phyloP scores from a whole-genome alignment of 2,888 invertebrate genomes.

The Noctua comes region DNA sequence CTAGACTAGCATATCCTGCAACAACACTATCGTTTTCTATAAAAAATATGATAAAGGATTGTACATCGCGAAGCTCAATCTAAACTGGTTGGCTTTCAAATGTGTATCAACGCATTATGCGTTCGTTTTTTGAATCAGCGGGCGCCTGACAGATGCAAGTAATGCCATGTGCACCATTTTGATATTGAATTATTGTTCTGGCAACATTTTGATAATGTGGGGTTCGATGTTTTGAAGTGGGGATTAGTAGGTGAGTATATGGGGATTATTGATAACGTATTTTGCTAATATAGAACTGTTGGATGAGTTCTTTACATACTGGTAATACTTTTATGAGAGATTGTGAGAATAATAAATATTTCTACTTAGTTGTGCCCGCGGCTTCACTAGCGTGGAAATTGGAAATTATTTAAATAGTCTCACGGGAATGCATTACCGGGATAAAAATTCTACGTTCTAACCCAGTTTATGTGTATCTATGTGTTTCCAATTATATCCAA shows the following conservation, averaged over 20 bases:
- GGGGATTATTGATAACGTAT: conserved; percentile 33
- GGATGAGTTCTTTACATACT: background rate
- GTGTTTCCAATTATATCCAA: background rate
- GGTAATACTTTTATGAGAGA: background rate
- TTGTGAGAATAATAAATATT: background rate
- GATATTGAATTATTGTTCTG: conserved; percentile 77
- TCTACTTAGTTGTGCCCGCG: background rate
- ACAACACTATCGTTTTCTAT: background rate
- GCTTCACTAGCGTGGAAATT: background rate
- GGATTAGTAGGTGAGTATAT: conserved; percentile 51
- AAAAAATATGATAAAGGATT: conserved; percentile 4
- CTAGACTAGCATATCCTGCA: background rate
- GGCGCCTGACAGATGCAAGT: conserved; percentile 87
- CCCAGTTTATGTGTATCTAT: background rate
- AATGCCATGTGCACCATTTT: conserved; percentile 84
- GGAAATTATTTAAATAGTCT: background rate
- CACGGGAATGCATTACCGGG: background rate
- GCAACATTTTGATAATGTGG: conserved; percentile 65
- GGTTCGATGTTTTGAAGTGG: conserved; percentile 56
- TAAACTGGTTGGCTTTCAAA: conserved; percentile 69
- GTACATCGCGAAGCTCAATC: conserved; percentile 46
- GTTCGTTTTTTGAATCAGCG: conserved; percentile 87
- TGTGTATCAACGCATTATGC: conserved; percentile 82
- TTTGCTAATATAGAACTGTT: background rate
- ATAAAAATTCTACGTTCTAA: background rate